Evolutionary conservation across 23 tunicate genomes (phyloP).

Genomic region (Halocynthia aurantium): DNA sequence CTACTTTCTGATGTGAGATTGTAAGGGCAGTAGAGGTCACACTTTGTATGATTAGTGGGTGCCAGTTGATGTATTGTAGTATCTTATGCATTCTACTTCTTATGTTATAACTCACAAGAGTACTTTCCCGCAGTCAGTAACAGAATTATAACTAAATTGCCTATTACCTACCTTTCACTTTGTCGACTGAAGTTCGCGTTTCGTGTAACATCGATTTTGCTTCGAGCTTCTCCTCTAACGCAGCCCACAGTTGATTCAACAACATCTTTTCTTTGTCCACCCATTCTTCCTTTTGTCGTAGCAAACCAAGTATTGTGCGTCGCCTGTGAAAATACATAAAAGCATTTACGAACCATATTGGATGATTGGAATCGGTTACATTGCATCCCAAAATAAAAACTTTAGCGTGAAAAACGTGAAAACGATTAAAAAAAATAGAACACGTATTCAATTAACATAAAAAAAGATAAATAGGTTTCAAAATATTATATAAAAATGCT

Average conservation of each 20-base stretch:
- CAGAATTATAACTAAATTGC: too few species aligned
- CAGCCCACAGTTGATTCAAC: slow-evolving; percentile 89
- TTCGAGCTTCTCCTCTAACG: slow-evolving; percentile 88
- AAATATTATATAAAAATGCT: too few species aligned
- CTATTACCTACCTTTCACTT: slow-evolving; percentile 47
- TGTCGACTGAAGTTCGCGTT: slow-evolving; percentile 58
- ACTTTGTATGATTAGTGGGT: too few species aligned
- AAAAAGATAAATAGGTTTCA: too few species aligned
- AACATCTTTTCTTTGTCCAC: slow-evolving; percentile 92
- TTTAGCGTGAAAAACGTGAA: not conserved
- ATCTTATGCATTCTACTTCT: too few species aligned
- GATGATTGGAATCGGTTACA: too few species aligned
- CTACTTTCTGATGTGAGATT: too few species aligned
- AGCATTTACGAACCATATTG: not conserved
- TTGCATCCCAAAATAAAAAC: not conserved
- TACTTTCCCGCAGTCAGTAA: too few species aligned
- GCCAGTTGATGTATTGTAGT: too few species aligned
- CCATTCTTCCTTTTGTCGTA: slow-evolving; percentile 95
- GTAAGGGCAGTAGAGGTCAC: too few species aligned
- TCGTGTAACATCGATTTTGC: slow-evolving; percentile 80
- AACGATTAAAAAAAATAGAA: not conserved
- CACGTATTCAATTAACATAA: not conserved
- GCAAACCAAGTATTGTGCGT: slow-evolving; percentile 56
- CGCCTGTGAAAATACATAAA: slow-evolving; percentile 43
- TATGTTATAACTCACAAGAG: too few species aligned